These are phyloP conservation scores for Esox lucius DNA, from an alignment of 2,797 vertebrate genomes.

Conservation along the genomic window DNA sequence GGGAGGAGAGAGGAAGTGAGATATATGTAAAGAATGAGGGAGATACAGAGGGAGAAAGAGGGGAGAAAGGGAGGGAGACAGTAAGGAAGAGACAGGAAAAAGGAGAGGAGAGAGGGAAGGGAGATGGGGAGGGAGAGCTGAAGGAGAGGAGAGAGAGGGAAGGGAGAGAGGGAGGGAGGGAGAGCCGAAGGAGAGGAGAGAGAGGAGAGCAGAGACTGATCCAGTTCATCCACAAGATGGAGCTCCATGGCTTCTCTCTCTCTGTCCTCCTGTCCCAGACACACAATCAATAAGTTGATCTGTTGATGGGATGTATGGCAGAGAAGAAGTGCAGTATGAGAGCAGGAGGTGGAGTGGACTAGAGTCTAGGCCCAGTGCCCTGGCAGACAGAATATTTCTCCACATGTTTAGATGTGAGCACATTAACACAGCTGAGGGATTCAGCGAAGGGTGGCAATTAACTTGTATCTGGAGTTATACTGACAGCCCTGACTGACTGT, in stretches of 20 bases:
- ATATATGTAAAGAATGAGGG: no score
- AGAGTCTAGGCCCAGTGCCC: conserved; percentile 20
- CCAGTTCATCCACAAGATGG: conserved; percentile 58
- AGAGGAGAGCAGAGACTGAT: neutral
- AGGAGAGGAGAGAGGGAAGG: no score
- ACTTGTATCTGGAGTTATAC: neutral
- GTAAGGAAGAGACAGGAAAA: no score
- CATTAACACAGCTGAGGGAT: conserved; percentile 30
- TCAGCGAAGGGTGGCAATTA: conserved; percentile 27
- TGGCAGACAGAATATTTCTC: conserved; percentile 34
- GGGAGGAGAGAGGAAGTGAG: neutral
- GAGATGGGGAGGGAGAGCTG: no score
- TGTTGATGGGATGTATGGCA: conserved; percentile 21
- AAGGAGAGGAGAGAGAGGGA: neutral
- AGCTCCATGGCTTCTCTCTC: conserved; percentile 54
- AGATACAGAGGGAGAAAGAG: no score
- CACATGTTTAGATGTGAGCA: conserved; percentile 44
- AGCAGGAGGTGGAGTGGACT: neutral
- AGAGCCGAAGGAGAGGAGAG: neutral
- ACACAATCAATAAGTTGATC: conserved; percentile 51
- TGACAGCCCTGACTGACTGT: neutral
- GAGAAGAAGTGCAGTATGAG: conserved; percentile 10
- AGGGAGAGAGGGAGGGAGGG: neutral
- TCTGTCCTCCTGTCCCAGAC: conserved; percentile 18
- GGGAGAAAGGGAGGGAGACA: no score